phyloP scores from a whole-genome alignment of 1,140 invertebrate genomes.

The Chrysopa pallens region DNA sequence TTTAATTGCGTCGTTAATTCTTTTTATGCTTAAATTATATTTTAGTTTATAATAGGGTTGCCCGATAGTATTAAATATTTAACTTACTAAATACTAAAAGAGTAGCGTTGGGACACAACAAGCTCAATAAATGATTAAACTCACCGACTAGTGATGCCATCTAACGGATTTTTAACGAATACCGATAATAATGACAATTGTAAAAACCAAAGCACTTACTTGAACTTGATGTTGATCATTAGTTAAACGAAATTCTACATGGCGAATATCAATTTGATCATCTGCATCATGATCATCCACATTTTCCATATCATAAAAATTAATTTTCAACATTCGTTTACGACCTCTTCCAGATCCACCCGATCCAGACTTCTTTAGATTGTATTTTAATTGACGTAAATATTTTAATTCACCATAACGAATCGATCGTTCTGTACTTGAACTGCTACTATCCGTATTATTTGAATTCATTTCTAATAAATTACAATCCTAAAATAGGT shows the following conservation, averaged over 20 bases:
- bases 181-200: no score
- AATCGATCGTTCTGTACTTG: constrained; percentile 56
- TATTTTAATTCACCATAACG: constrained; percentile 77
- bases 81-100: no score
- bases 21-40: no score
- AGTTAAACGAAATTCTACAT: constrained; percentile 76
- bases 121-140: neutral
- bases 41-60: no score
- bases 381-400: constrained; percentile 59
- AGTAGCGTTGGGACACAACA: constrained; percentile 10
- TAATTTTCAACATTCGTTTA: constrained; percentile 54
- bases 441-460: constrained; percentile 33
- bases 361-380: constrained; percentile 38
- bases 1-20: no score
- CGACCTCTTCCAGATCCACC: constrained; percentile 14
- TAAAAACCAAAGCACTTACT: constrained; percentile 11
- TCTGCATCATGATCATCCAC: constrained; percentile 36
- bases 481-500: no score
- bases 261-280: constrained; percentile 60
- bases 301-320: constrained; percentile 28
- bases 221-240: constrained; percentile 50
- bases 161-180: neutral
- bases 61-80: no score
- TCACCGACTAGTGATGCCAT: neutral
- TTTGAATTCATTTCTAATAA: constrained; percentile 14